Base-by-base conservation (phyloP, 2,888 invertebrate genomes). In the Leistus spinibarbis region DNA sequence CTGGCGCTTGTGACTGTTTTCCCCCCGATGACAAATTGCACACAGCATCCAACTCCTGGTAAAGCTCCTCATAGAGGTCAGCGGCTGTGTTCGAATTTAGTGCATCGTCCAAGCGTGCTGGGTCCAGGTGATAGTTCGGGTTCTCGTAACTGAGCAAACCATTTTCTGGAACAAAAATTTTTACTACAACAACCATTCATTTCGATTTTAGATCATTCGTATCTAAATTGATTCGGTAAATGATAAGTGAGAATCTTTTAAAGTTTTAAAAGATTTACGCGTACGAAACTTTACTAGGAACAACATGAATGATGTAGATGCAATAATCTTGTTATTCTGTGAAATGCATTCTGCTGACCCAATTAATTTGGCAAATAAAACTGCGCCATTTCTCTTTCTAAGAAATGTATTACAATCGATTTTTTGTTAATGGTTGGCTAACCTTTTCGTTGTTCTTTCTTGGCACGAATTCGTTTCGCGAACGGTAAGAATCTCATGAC, bases 91-190 rank as follows among this genome's bases (percentile, higher is more conserved):
- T 90, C 79, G 90, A 91, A 84, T 91, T 92, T 81, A 90, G 88
- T 68, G 92, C 93, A 81, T 94, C 93, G 86, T 93, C 93, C 82
- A 95, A 88, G 5, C 92, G 89, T 63, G 92, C 90, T 76, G 93
- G 92, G 83, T 92, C 92, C 88, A 94, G 86, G 83, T 94, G 94
- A 86, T 96, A 96, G 87, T 96, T 96, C 23, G 96, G 95, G 86
- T 96, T 96, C 88, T 95, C 94, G 87, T 95, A 96, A 82, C 95
- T 95, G 84, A 95, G 89, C 79, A 95, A 91, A 85, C 95, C 95
- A 89, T 95, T 95, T 88, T 95, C 95, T 95, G 91, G 60, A 88
- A 89, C 84, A 83, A 86, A 84, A 27, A n/a, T n/a, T n/a, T n/a
- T n/a, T n/a, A n/a, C n/a, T n/a, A n/a, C n/a, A n/a, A n/a, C n/a